Base-by-base conservation (phyloP, 2,888 invertebrate species). In the Noctua comes region DNA sequence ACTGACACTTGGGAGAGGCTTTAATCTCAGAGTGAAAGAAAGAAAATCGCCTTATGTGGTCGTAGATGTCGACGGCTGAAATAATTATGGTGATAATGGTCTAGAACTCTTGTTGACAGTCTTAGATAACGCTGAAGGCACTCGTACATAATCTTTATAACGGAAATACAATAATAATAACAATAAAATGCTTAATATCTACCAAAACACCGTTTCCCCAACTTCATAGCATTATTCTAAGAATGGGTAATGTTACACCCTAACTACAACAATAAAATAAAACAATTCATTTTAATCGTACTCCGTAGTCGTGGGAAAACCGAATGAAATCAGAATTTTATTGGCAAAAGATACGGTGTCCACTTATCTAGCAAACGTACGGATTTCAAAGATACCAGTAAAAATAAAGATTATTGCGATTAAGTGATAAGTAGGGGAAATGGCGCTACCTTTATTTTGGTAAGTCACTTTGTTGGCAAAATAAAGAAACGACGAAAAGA, bases 311-410 rank as follows among this genome's bases (percentile, higher is more conserved):
- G 80, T 84, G 84, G 82, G 82, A 84, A 86, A 65, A 54, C 72
- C 77, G 54, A 80, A 86, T 72, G 71, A 80, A 88, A 89, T 88
- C 88, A 87, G 65, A 85, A 59, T 64, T 79, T 82, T 82, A 87
- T 82, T 87, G 66, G 62, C 31, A 48, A 72, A 76, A 66, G 82
- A 84, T 86, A 86, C 8, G 73, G 11, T 24, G 16, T 11, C 0
- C 21, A 66, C 73, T 86, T 84, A 86, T 84, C 87, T 57, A 31
- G 43, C n/a, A 51, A 86, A 79, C 69, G 43, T 79, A 69, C 64
- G 79, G 70, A 76, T 79, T 68, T 79, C 27, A 24, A 72, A 74
- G 83, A 68, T 74, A 78, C 24, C 18, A 36, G 43, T 51, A 81
- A 81, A 73, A 83, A 71, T 86, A 74, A 36, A 48, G 84, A 86